Conservation (phyloP, 2,888 invertebrate genomes). For the Polyploca ridens region DNA sequence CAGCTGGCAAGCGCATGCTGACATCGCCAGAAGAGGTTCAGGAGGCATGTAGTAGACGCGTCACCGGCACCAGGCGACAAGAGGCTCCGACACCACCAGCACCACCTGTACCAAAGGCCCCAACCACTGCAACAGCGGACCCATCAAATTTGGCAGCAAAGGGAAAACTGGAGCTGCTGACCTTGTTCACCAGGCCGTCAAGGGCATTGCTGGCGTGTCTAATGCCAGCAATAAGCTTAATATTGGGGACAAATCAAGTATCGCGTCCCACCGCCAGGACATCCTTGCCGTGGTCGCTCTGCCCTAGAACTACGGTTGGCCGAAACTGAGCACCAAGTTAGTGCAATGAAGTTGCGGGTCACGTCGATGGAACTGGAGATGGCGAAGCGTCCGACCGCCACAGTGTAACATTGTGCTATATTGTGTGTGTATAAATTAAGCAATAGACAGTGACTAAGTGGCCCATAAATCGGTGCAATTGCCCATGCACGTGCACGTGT, state of each 20-base stretch:
- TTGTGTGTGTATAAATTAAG: too few species aligned
- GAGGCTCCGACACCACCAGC: not conserved
- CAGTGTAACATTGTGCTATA: accelerated
- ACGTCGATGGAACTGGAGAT: not conserved
- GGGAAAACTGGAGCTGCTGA: constrained; percentile 12
- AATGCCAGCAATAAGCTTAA: constrained; percentile 21
- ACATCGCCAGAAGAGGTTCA: constrained; percentile 18
- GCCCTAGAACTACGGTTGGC: constrained; percentile 12
- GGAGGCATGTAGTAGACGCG: not conserved
- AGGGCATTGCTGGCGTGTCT: constrained; percentile 13
- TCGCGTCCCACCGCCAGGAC: not conserved
- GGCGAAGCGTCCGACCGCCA: not conserved
- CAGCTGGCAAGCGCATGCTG: not conserved
- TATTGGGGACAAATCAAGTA: not conserved
- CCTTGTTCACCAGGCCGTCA: constrained; percentile 14
- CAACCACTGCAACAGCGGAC: not conserved
- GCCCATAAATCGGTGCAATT: too few species aligned
- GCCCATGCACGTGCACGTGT: too few species aligned
- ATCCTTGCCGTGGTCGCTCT: not conserved
- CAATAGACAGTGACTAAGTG: too few species aligned
- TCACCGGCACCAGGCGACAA: not conserved
- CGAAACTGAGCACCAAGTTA: not conserved
- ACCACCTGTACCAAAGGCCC: not conserved
- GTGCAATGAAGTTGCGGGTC: not conserved
- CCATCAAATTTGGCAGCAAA: not conserved